Conservation (phyloP, 2,797 vertebrate species). For the Chaetodon trifasciatus region DNA sequence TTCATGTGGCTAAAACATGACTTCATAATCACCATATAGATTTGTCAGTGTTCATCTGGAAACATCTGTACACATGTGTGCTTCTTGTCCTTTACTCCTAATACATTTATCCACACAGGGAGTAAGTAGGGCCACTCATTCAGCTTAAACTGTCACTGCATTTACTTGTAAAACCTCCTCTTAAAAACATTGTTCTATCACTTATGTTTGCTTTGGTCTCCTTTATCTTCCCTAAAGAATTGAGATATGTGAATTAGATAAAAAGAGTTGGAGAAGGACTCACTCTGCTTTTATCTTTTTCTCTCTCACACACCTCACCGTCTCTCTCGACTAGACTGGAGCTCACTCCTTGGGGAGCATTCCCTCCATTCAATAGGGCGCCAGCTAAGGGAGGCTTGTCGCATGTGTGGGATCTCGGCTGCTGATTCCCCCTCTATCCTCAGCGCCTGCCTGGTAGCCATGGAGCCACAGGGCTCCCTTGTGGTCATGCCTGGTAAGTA, state of each 20-base stretch:
- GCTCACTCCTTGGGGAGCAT: slow-evolving; percentile 95
- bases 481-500: slow-evolving; percentile 96
- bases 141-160: not conserved
- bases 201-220: not conserved
- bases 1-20: not conserved
- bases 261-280: not conserved
- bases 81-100: not conserved
- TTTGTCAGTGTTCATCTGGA: not conserved
- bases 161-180: not conserved
- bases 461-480: slow-evolving; percentile 98
- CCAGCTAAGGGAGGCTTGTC: slow-evolving; percentile 95
- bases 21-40: not conserved
- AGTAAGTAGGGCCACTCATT: not conserved
- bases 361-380: slow-evolving; percentile 96
- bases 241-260: not conserved
- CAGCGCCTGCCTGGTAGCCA: slow-evolving; percentile 98
- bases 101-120: not conserved
- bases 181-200: too few relatives aligned
- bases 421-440: slow-evolving; percentile 95
- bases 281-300: slow-evolving; percentile 2
- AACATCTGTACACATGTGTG: not conserved
- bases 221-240: not conserved
- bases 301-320: not conserved
- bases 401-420: slow-evolving; percentile 95
- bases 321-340: slow-evolving; percentile 90